These are phyloP conservation scores for Heterodera schachtii DNA, from an alignment of 1,140 invertebrate genomes.

Conservation along the genomic window DNA sequence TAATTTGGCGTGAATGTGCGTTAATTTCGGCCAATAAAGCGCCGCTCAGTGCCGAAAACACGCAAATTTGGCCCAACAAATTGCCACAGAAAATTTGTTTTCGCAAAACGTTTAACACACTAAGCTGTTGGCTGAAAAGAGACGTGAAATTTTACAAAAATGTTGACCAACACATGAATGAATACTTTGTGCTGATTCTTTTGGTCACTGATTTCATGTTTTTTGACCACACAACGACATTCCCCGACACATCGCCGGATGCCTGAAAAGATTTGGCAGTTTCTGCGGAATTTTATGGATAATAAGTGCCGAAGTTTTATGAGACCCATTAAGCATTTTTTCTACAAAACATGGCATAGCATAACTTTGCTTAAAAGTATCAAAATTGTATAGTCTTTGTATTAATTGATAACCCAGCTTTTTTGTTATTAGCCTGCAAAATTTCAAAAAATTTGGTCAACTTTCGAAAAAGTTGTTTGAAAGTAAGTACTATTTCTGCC, in stretches of 20 bases:
- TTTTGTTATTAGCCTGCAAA: too few species aligned
- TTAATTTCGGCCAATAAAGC: constrained; percentile 54
- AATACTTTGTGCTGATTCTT: constrained; percentile 44
- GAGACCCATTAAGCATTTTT: neutral
- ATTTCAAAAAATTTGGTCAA: too few species aligned
- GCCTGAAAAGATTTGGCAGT: neutral
- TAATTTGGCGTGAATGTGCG: constrained; percentile 51
- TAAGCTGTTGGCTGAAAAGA: constrained; percentile 49
- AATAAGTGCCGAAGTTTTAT: too few species aligned
- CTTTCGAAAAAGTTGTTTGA: too few species aligned
- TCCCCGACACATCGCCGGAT: constrained; percentile 44
- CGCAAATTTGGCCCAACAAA: constrained; percentile 47
- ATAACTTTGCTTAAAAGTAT: too few species aligned
- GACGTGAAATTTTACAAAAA: neutral
- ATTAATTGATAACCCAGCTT: too few species aligned
- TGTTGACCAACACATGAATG: neutral
- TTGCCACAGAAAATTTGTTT: constrained; percentile 56
- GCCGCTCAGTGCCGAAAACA: constrained; percentile 47
- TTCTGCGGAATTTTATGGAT: too few species aligned
- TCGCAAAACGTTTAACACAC: constrained; percentile 46
- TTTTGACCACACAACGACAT: constrained; percentile 53
- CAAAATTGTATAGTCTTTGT: too few species aligned
- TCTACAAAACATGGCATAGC: too few species aligned
- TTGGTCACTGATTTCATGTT: constrained; percentile 51
- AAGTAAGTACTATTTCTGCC: too few species aligned